These are phyloP conservation scores for Salminus brasiliensis DNA, from an alignment of 2,113 vertebrate genomes.

Conservation along the genomic window DNA sequence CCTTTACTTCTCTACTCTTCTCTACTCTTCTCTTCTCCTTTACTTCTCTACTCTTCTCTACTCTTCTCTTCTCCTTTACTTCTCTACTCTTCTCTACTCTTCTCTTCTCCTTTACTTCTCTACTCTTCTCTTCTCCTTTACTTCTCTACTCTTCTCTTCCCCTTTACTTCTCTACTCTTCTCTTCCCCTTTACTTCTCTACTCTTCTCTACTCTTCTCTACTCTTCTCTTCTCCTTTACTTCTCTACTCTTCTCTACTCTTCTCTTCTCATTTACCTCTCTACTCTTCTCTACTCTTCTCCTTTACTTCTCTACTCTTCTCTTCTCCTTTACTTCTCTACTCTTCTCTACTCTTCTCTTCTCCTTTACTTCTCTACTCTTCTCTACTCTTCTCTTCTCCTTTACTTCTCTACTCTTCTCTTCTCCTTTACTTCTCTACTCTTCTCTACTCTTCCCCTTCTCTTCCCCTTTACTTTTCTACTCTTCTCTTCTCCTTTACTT, in stretches of 20 bases:
- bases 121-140: background rate
- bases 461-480: too few species aligned
- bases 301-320: too few species aligned
- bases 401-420: too few species aligned
- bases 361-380: too few species aligned
- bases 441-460: too few species aligned
- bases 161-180: background rate
- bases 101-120: conserved; percentile 36
- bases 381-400: too few species aligned
- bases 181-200: background rate
- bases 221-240: background rate
- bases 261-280: background rate
- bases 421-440: too few species aligned
- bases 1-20: background rate
- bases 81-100: background rate
- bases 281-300: too few species aligned
- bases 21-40: background rate
- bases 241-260: too few species aligned
- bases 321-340: too few species aligned
- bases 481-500: background rate
- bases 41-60: background rate
- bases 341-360: too few species aligned
- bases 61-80: background rate
- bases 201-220: background rate
- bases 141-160: background rate